Percentiles rank a stretch among this genome's conserved stretches.
Evolutionary conservation across 2,113 vertebrate genomes (phyloP).

Genomic region (Istiophorus platypterus): DNA sequence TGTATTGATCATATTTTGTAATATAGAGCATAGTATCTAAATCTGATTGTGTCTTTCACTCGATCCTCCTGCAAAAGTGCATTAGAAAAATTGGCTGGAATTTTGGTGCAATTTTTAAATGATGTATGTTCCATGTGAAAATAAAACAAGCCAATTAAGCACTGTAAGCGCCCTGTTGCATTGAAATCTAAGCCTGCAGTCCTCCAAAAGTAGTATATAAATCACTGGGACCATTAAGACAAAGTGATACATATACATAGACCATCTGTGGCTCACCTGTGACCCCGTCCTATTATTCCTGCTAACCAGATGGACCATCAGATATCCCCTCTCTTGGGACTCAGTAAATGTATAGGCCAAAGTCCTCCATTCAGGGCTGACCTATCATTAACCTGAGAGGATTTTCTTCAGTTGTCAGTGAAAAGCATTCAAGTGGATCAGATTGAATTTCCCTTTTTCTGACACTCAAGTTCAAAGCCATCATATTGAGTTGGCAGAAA

Average conservation of each 20-base stretch:
- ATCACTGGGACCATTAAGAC: slow-evolving; percentile 37
- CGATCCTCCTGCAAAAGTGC: not conserved
- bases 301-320: slow-evolving; percentile 63
- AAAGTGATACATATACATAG: slow-evolving; percentile 35
- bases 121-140: not conserved
- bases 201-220: slow-evolving; percentile 39
- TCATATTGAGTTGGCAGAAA: slow-evolving; percentile 24
- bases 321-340: slow-evolving; percentile 56
- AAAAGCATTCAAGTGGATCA: slow-evolving; percentile 53
- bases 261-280: slow-evolving; percentile 67
- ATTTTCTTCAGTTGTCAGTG: slow-evolving; percentile 52
- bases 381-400: slow-evolving; percentile 63
- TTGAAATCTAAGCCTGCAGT: slow-evolving; percentile 3
- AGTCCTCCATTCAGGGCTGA: slow-evolving; percentile 34
- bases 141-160: not conserved
- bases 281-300: slow-evolving; percentile 54
- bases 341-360: slow-evolving; percentile 30
- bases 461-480: slow-evolving; percentile 64
- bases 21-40: too few relatives aligned
- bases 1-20: too few relatives aligned
- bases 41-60: not conserved
- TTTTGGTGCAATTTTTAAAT: not conserved
- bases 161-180: not conserved
- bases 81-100: not conserved
- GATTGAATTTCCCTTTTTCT: slow-evolving; percentile 67